Conservation (phyloP, 2,113 vertebrate species). For the Calyptomena viridis region DNA sequence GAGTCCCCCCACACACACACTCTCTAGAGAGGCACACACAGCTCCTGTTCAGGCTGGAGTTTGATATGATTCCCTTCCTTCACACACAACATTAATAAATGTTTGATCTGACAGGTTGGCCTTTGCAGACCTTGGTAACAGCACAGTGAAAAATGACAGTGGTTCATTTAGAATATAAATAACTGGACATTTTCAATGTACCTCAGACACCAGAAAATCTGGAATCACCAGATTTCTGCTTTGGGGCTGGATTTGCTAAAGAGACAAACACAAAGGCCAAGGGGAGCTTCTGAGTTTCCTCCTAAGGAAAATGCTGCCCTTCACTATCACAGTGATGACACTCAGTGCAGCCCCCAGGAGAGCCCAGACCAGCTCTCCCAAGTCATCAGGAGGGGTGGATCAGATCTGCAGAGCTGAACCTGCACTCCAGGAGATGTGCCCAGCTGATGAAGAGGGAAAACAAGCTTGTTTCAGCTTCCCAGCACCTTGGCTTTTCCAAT, state of each 20-base stretch:
- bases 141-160: neutral
- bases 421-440: neutral
- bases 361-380: neutral
- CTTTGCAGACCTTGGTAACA: neutral
- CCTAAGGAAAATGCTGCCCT: neutral
- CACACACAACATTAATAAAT: neutral
- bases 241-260: neutral
- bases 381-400: neutral
- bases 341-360: neutral
- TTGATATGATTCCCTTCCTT: neutral
- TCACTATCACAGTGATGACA: neutral
- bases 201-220: neutral
- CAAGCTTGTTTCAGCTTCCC: fast-evolving
- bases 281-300: neutral
- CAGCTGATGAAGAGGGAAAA: neutral
- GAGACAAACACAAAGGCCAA: neutral
- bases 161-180: neutral
- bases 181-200: neutral
- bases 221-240: neutral
- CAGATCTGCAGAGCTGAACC: neutral
- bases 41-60: neutral
- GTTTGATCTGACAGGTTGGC: neutral
- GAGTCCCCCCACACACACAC: neutral
- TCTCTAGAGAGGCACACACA: neutral
- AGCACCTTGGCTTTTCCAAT: neutral